Base-by-base conservation (phyloP, 37 sponge, comb jelly and placozoan genomes). In the Chondrosia reniformis region DNA sequence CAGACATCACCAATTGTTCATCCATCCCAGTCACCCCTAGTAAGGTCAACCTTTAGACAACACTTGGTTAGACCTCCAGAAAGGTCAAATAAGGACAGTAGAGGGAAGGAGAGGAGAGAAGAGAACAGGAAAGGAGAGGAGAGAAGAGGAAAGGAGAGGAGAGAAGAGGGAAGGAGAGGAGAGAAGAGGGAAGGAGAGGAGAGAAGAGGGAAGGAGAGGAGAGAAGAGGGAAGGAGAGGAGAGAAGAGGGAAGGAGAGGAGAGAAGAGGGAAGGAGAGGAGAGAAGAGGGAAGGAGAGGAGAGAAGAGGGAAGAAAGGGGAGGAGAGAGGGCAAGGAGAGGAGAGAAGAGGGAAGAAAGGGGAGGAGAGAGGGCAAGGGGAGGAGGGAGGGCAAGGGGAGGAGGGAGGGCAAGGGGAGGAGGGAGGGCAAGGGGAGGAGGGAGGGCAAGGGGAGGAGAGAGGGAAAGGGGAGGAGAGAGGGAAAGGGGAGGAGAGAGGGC, bases 241-340 rank as follows among this genome's bases (percentile, higher is more conserved):
- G 43, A 3, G 4, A 45, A 79, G 66, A 59, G 77, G 25, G 75
- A 46, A 31, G 25, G 75, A 31, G 46, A 74, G 46, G 34, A 41
- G 24, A 17, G n/a, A 62, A 61, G 79, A 63, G n/a, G n/a, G n/a
- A n/a, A n/a, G n/a, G n/a, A 31, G 43, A 59, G 19, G 73, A 4
- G 59, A 31, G 81, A 69, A 32, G 36, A 4, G 30, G n/a, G 45
- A 15, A 43, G 67, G 56, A 41, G 42, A 32, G 19, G 33, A 63
- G 46, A 45, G 9, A 44, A 24, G 7, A 27, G 27, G 30, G 37
- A 10, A 33, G 27, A 19, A 13, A 78, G 52, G 33, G 79, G 44
- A 38, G 30, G 3, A n/a, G 79, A n/a, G 27, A 45, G 13, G 28
- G 41, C 43, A 9, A 61, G 45, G 62, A 45, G 30, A 32, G 63